Base-by-base conservation (phyloP, 1,140 invertebrate genomes). In the Megathymus violae region DNA sequence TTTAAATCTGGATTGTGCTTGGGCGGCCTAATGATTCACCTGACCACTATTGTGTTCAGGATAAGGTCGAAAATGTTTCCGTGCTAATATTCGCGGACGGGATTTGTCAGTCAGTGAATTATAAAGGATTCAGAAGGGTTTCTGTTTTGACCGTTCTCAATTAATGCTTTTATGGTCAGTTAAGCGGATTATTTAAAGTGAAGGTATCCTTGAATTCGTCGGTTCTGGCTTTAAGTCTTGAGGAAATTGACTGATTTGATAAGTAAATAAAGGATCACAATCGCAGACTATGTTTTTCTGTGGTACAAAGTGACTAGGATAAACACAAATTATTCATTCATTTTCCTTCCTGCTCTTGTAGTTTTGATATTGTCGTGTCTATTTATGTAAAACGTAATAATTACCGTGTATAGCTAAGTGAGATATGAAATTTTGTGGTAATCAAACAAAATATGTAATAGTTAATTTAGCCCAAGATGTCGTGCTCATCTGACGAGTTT, bases 71-170 rank as follows among this genome's bases (percentile, higher is more conserved):
- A 34, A 25, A 40, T 36, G 2, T 13, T 14, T 48, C 22, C 10
- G 36, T 6, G 16, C 7, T 13, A 44, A 36, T 64, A 25, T 46
- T 65, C 48, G 50, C 36, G 31, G 64, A 73, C 68, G 63, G 80
- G 76, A 79, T 85, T 85, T 82, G 80, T 82, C 80, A 82, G 71
- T 74, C 67, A 70, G 48, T 71, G 69, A 73, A 73, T 78, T 80
- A 76, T 75, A n/a, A 62, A 71, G 64, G 66, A 71, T 66, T 73
- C 52, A 59, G 73, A 62, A 52, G 62, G 64, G 10, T 58, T 63
- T 71, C 47, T 82, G 80, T 85, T 85, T 82, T 85, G 82, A 85
- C 74, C 61, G 71, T 62, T 64, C 73, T 71, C 70, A 81, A 83
- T 77, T 78, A 83, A 74, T 74, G 60, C 73, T 59, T 65, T 68